Evolutionary conservation across 2,797 vertebrate genomes (phyloP), one percentile per base, ranked within the genome.

Genomic region (Chiroxiphia lanceolata): DNA sequence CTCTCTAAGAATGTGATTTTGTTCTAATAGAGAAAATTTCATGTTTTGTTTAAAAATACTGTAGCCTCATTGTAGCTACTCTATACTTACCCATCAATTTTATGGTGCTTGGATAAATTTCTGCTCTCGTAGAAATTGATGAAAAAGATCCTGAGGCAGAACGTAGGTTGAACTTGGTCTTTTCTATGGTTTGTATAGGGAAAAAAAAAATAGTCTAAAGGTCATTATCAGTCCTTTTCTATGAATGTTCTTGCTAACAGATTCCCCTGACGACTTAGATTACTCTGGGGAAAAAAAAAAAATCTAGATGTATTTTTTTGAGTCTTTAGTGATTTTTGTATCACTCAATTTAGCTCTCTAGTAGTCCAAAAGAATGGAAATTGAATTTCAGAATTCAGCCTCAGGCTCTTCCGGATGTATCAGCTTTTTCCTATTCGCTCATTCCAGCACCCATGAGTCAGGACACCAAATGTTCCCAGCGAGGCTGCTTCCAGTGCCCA

Each of bases 371-470:
- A 92, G 83, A 96, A 93, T 95, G 74, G 91, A 96, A 96, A 94
- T 94, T 96, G 76, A 95, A 95, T 96, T 96, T 87, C 80, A 96
- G 91, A 91, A 91, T 94, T 93, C 95, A 94, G 91, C 95, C 76
- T 94, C 48, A 96, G 86, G 86, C 92, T 97, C 40, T 92, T 96
- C 95, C 96, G 92, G 97, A 96, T 97, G 59, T 96, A 95, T 97
- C 92, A 96, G 92, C 83, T 96, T 95, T 96, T 95, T 93, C 74
- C 87, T 95, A 45, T 94, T 94, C 27, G 4, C 74, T 94, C 82
- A 77, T 97, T 97, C 96, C 95, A 97, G 89, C 89, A 96, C 91
- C 82, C 95, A 93, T 97, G 97, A 97, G 93, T 97, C 97, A 97
- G 95, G 95, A 94, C 86, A 96, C 96, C 96, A 97, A 97, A 96